Evolutionary conservation across 2,888 invertebrate species (phyloP), one percentile per base, ranked within the genome.

Genomic region (Acanthosepion esculentum): DNA sequence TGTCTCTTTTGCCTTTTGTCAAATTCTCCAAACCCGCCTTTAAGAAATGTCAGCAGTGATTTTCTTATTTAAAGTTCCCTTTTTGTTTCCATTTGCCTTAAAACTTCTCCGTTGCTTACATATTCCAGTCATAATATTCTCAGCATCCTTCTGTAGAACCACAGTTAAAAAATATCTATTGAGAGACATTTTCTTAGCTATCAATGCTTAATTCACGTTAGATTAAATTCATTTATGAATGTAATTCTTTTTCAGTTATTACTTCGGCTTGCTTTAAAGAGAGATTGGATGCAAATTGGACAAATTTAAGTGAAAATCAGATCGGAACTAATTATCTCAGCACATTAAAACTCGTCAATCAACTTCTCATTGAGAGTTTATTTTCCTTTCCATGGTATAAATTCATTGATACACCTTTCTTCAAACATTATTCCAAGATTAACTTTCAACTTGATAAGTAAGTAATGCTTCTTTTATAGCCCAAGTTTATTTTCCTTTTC

Each of bases 361-460:
- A 53, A n/a, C 93, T 53, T 53, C n/a, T 93, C 10, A 93, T 93
- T 15, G 53, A 93, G 10, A 93, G 93, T 93, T 53, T 93, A 53
- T 48, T 93, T 48, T 93, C 93, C 4, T 93, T 93, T 33, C 93
- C 93, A 18, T 53, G 29, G 50, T 93, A 93, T 50, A 93, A 53
- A 33, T 93, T 53, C 12, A 53, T 93, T 48, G 93, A 93, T 5
- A 93, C 93, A 29, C 93, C 93, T 29, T 50, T 93, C n/a, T 93
- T 93, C 53, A 93, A 93, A 29, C n/a, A 50, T 20, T 93, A 53
- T 93, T 93, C 93, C 50, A 93, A 93, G 18, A 50, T 93, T 3
- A 93, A 48, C 15, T n/a, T 53, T n/a, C 93, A 93, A 48, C 93
- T 93, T 29, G 93, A 93, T 48, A 20, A 53, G 93, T 93, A 93